Conservation (phyloP, 1,140 invertebrate genomes). For the Macrotrachela quadricornifera region DNA sequence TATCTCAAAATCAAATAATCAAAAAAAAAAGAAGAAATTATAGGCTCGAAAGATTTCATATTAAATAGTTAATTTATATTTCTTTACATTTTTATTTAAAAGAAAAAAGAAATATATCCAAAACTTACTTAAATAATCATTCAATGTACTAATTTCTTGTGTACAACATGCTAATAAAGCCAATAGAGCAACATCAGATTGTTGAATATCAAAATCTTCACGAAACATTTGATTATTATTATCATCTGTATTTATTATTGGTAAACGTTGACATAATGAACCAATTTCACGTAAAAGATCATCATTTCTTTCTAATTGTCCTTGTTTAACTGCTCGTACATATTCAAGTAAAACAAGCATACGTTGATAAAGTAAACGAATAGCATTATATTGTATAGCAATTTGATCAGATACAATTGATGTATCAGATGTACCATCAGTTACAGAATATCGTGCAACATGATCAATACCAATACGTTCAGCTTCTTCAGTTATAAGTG, state of each 20-base stretch:
- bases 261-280: conserved; percentile 68
- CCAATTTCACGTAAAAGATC: conserved; percentile 74
- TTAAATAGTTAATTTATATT: no score
- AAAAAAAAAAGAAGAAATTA: no score
- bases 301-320: conserved; percentile 56
- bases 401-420: conserved; percentile 66
- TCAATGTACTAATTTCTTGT: no score
- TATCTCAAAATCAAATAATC: no score
- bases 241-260: conserved; percentile 53
- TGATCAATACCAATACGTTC: conserved; percentile 92
- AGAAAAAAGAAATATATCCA: no score
- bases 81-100: no score
- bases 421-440: conserved; percentile 38
- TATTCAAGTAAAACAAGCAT: conserved; percentile 74
- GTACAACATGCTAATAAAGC: no score
- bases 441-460: conserved; percentile 72
- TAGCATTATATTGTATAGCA: conserved; percentile 75
- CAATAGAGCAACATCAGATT: no score
- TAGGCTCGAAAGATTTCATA: no score
- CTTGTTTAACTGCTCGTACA: conserved; percentile 62
- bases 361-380: conserved; percentile 83
- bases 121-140: no score
- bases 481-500: conserved; percentile 83
- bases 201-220: no score
- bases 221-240: no score